Percentiles rank a stretch among this genome's conserved stretches.
Evolutionary conservation across 2,888 invertebrate species (phyloP).

Genomic region (Orthosia gracilis): DNA sequence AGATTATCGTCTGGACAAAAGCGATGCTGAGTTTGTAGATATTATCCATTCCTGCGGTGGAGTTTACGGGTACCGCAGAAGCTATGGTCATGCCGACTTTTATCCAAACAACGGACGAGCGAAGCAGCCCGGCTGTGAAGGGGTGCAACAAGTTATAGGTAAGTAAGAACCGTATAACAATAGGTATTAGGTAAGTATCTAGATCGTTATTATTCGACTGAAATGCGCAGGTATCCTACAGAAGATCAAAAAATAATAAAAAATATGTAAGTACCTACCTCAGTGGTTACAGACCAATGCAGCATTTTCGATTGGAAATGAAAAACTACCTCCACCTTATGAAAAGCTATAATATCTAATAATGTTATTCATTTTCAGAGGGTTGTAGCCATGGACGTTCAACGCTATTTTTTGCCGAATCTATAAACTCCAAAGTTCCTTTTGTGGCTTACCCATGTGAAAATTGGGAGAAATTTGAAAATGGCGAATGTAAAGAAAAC

Average conservation of each 20-base stretch:
- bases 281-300: too few species aligned
- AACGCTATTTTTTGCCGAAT: slow-evolving; percentile 92
- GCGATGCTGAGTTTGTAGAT: slow-evolving; percentile 94
- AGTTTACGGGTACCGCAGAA: slow-evolving; percentile 90
- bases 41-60: slow-evolving; percentile 94
- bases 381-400: slow-evolving; percentile 94
- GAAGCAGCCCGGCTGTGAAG: slow-evolving; percentile 93
- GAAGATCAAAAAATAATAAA: too few species aligned
- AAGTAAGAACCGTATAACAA: slow-evolving; percentile 54
- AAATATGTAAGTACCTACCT: too few species aligned
- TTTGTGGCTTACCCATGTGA: slow-evolving; percentile 91
- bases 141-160: slow-evolving; percentile 83
- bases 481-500: slow-evolving; percentile 81
- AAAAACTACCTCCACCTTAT: too few species aligned
- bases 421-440: slow-evolving; percentile 89
- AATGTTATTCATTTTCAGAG: slow-evolving; percentile 82
- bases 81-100: slow-evolving; percentile 94
- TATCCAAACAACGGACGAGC: slow-evolving; percentile 94
- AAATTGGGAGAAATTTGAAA: slow-evolving; percentile 86
- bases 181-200: too few species aligned
- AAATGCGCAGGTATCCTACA: too few species aligned
- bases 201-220: too few species aligned
- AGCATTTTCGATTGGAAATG: too few species aligned
- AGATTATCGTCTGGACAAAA: slow-evolving; percentile 89
- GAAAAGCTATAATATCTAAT: too few species aligned